phyloP scores from a whole-genome alignment of 1,140 invertebrate species.

The Aphis craccivora region DNA sequence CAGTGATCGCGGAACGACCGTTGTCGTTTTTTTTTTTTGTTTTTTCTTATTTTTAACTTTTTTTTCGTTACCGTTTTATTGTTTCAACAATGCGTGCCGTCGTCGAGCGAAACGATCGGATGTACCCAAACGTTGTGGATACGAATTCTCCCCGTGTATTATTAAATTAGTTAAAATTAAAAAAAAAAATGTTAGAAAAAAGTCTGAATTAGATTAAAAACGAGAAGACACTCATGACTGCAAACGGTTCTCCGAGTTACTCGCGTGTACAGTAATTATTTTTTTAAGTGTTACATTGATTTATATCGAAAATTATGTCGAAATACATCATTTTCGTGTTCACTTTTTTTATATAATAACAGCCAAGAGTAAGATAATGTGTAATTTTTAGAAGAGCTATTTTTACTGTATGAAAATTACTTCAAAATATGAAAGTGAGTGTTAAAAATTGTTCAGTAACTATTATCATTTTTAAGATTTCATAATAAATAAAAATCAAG shows the following conservation, averaged over 20 bases:
- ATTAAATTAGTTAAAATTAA: background rate
- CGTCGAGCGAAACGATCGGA: background rate
- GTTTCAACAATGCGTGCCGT: background rate
- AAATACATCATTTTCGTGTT: background rate
- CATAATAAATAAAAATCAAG: background rate
- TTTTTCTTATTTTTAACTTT: background rate
- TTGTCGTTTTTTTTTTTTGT: background rate
- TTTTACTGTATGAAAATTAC: background rate
- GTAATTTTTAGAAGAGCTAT: background rate
- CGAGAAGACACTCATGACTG: background rate
- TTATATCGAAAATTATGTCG: background rate
- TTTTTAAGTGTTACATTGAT: background rate
- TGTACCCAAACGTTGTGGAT: background rate
- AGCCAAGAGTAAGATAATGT: background rate
- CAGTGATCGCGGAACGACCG: background rate
- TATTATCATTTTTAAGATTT: background rate
- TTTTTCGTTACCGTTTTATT: background rate
- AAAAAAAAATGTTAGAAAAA: constrained; percentile 5
- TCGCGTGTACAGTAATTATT: background rate
- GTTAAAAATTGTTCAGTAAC: background rate
- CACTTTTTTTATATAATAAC: background rate
- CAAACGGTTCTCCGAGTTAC: background rate
- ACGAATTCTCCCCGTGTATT: background rate
- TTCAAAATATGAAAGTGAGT: background rate
- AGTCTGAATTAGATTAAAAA: constrained; percentile 31